A percentile compares a stretch with the other conserved stretches of the same genome.
Conservation (phyloP, 2,888 invertebrate genomes). For the Cordilura impudica region DNA sequence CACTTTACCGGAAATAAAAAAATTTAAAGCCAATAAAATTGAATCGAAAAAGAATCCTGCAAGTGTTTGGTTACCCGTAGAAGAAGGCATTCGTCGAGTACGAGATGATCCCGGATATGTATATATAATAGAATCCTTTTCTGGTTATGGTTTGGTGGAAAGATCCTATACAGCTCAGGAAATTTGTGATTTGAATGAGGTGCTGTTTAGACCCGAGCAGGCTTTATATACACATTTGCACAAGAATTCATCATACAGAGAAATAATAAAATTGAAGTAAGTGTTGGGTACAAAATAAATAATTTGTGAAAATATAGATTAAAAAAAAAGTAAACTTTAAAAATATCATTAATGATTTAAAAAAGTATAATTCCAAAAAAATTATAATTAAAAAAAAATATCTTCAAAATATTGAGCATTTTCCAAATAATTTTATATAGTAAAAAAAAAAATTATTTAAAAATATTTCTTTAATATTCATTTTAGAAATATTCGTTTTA, state of each 20-base stretch:
- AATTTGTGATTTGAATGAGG: constrained; percentile 76
- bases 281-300: no score
- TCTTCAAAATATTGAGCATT: no score
- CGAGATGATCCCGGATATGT: constrained; percentile 73
- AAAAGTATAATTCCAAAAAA: no score
- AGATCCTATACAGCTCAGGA: constrained; percentile 70
- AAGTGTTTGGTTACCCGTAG: constrained; percentile 68
- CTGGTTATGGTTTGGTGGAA: constrained; percentile 70
- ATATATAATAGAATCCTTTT: constrained; percentile 70
- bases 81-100: constrained; percentile 71
- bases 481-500: no score
- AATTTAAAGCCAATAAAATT: constrained; percentile 66
- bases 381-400: no score
- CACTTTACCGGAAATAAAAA: constrained; percentile 66
- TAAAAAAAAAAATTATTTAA: no score
- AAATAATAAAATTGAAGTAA: constrained; percentile 72
- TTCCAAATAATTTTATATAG: no score
- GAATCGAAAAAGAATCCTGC: constrained; percentile 60
- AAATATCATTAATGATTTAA: no score
- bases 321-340: no score
- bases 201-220: constrained; percentile 70
- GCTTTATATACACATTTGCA: constrained; percentile 67
- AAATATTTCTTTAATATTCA: no score
- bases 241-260: constrained; percentile 73
- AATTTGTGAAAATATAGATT: no score